phyloP scores from a whole-genome alignment of 1,140 invertebrate genomes.

The Micrasema minimum region DNA sequence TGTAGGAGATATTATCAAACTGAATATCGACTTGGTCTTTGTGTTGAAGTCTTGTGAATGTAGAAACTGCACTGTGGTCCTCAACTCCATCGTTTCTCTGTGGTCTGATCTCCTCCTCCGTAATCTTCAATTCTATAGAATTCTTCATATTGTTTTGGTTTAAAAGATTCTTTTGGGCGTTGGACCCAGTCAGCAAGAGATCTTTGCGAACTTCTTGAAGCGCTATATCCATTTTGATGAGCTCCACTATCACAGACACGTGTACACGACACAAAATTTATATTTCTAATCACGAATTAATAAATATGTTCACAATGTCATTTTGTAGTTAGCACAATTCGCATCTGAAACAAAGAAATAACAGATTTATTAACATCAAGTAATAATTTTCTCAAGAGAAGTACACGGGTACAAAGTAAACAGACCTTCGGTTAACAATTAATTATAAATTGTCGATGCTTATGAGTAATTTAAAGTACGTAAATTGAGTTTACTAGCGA shows the following conservation, averaged over 20 bases:
- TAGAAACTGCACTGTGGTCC: not conserved
- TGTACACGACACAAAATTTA: too few relatives aligned
- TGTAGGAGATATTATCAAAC: constrained; percentile 77
- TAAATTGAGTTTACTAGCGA: not conserved
- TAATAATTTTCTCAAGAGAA: too few relatives aligned
- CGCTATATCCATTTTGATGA: constrained; percentile 42
- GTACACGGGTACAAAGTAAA: too few relatives aligned
- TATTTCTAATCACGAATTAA: not conserved
- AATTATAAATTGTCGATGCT: too few relatives aligned
- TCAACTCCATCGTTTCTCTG: not conserved
- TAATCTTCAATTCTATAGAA: constrained; percentile 30
- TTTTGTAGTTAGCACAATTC: not conserved
- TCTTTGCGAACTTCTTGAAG: constrained; percentile 41
- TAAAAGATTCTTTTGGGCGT: not conserved
- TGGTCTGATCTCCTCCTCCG: not conserved
- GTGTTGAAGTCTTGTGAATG: constrained; percentile 63
- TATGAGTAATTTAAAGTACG: not conserved
- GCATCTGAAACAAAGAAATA: constrained; percentile 17
- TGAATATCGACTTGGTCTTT: constrained; percentile 74
- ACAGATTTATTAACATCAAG: not conserved
- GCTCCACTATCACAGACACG: too few relatives aligned
- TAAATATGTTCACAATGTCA: constrained; percentile 1
- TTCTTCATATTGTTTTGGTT: not conserved
- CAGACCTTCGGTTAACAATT: too few relatives aligned
- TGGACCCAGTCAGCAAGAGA: constrained; percentile 19